Evolutionary conservation across 2,797 vertebrate genomes (phyloP), one percentile per base, ranked within the genome.

Genomic region (Syngnathus acus): DNA sequence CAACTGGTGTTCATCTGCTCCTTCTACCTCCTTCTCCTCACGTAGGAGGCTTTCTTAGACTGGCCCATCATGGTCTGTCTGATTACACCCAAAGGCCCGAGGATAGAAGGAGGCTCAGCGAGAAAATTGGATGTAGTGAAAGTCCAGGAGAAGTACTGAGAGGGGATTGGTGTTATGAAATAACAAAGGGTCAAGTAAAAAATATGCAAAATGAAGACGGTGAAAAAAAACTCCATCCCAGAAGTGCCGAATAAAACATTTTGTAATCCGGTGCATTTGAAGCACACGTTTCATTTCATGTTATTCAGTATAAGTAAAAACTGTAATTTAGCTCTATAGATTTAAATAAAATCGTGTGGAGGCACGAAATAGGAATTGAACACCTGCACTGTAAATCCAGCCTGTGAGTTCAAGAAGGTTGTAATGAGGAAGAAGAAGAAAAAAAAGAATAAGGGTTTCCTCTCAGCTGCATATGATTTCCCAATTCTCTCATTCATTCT

Each of bases 1-100:
- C 11, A 63, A 51, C 61, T 37, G 23, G 26, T 19, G 69, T 80
- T 76, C 32, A 32, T 32, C 32, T 4, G 3, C 32, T 32, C 57
- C 50, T 67, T 64, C 19, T 65, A 67, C 19, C 54, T 65, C 51
- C 13, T 42, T 39, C 43, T 58, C 47, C 53, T 72, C 19, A 71
- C 40, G 61, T 21, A 64, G 65, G 69, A 79, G 75, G 69, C 51
- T 75, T 74, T 73, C 64, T 59, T 67, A 69, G 66, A 54, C 74
- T 61, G 48, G 68, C 68, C 75, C 74, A 76, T 77, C 61, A 7
- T 14, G 62, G 48, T 66, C 74, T 65, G 70, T 76, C 67, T 84
- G 77, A 87, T 86, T 80, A 76, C 43, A 59, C 55, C 50, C 55
- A 70, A 72, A 72, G 68, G 63, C 63, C 37, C 40, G 32, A 43